Base-by-base conservation (phyloP, 1,140 invertebrate species). In the Galleria mellonella region DNA sequence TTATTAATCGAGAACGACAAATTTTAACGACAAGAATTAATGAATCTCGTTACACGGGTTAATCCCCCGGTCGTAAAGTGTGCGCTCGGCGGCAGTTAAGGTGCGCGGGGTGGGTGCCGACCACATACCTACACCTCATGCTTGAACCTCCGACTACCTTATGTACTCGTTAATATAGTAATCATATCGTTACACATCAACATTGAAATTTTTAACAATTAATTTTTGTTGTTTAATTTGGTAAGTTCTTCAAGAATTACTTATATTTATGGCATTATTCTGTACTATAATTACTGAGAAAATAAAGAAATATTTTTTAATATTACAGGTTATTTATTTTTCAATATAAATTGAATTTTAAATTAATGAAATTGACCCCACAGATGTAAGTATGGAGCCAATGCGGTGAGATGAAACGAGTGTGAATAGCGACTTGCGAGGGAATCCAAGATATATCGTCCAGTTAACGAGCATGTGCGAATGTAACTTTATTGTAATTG, bases 11-110 rank as follows among this genome's bases (percentile, higher is more conserved):
- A 79, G 83, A 85, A 87, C 83, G 82, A 87, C 86, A 87, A 87
- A 87, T 87, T 87, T 87, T 87, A 87, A 87, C 86, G 84, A 87
- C 86, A 87, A 83, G 77, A 87, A 87, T 86, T 87, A 87, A 87
- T 87, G 84, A 86, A 84, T 87, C 86, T 87, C 84, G 83, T 87
- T 87, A 87, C 83, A 82, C 67, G 86, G 86, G 86, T 87, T 87
- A 87, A 87, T 87, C 84, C 78, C 73, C 64, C 67, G 78, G 57
- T 85, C 85, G 85, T 87, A 86, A 86, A 86, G 75, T 77, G 78
- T 76, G 53, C 71, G 72, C 75, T 72, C 62, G 47, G 55, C 32
- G 70, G 68, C 73, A 72, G 70, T 78, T 70, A 84, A 82, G 72
- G 72, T 81, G 70, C 56, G 64, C 58, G 58, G 63, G 63, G 51